Base-by-base conservation (phyloP, 2,888 invertebrate species). In the Calameuta idolon region DNA sequence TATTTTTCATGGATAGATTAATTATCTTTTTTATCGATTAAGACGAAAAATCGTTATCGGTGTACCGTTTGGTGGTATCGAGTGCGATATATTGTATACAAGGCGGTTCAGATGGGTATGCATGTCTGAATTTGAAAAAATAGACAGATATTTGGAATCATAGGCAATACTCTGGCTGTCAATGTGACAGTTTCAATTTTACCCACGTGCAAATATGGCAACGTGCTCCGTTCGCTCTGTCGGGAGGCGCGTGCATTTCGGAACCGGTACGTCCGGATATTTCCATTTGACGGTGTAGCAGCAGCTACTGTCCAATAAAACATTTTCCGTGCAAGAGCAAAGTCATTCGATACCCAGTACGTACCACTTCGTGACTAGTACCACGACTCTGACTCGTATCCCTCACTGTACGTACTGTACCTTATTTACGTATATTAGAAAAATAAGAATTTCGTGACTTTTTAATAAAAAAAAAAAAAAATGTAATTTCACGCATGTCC, bases 321-420 rank as follows among this genome's bases (percentile, higher is more conserved):
- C 78, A 82, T 84, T 85, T 82, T 82, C 83, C 83, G 82, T 83
- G 85, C 76, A 74, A 77, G 73, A 75, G 75, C 83, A 81, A 80
- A 81, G 80, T 82, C 81, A 73, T 78, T 81, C 75, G 75, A 76
- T 79, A 76, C 77, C 73, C 55, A 9, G 55, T 74, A 79, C 83
- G 87, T 86, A 83, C 86, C 86, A 81, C 78, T 82, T 80, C 82
- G 82, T 82, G 81, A 81, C 86, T 85, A 84, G 86, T 81, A 84
- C 87, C 80, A 78, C 75, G 75, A 73, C 79, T 80, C 71, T 71
- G 31, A 11, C 9, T 23, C 55, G 9, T 55, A 9, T 55, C 55
- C 40, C 40, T 5, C 5, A 12, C 35, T 35, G 35, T 35, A 35
- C 35, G 12, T 0, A 15, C 40, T 23, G 15, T 40, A 9, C 40